phyloP scores from a whole-genome alignment of 2,888 invertebrate species.

The Tupiocoris notatus region DNA sequence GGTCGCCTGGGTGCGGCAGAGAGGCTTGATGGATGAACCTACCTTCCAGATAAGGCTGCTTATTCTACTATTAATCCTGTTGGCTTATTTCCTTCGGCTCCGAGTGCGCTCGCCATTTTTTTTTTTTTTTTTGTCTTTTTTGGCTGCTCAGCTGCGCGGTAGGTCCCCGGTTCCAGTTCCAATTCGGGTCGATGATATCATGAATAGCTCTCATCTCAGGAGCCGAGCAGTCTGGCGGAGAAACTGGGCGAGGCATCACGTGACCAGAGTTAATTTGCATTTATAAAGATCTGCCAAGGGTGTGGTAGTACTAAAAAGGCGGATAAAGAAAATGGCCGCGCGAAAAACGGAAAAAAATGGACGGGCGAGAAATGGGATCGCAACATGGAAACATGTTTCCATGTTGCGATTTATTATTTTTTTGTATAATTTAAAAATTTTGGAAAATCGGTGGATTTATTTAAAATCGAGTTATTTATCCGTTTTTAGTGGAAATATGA shows the following conservation, averaged over 20 bases:
- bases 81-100: not conserved
- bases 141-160: not conserved
- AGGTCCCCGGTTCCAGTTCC: not conserved
- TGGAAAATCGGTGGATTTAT: too few relatives aligned
- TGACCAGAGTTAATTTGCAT: conserved; percentile 35
- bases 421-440: too few relatives aligned
- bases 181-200: conserved; percentile 20
- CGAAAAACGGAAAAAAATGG: too few relatives aligned
- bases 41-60: not conserved
- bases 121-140: not conserved
- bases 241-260: conserved; percentile 36
- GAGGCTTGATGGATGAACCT: not conserved
- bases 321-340: not conserved
- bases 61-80: not conserved
- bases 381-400: too few relatives aligned
- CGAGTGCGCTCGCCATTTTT: too few relatives aligned
- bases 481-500: too few relatives aligned
- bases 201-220: conserved; percentile 2
- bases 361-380: not conserved
- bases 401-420: too few relatives aligned
- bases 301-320: conserved; percentile 8
- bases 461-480: too few relatives aligned
- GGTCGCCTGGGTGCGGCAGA: not conserved
- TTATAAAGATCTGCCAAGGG: conserved; percentile 34
- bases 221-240: conserved; percentile 34